phyloP scores from a whole-genome alignment of 2,113 vertebrate species.

The Morone saxatilis region DNA sequence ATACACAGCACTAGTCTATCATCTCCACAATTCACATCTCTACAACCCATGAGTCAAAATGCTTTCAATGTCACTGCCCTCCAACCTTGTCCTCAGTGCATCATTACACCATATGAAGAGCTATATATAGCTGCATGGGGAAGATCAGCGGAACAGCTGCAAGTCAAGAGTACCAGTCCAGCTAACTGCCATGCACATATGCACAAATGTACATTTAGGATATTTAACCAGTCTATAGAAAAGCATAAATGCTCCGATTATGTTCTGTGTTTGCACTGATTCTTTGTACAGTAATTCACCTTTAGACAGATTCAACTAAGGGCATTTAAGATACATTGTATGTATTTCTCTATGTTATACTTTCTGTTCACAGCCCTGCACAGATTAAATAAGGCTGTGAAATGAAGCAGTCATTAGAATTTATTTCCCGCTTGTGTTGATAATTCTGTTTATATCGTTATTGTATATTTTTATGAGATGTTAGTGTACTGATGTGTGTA shows the following conservation, averaged over 20 bases:
- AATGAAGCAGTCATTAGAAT: conserved; percentile 47
- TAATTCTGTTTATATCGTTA: conserved; percentile 44
- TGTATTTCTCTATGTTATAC: neutral
- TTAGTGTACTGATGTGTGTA: conserved; percentile 19
- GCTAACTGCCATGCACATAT: conserved; percentile 36
- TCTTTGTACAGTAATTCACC: neutral
- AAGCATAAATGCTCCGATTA: conserved; percentile 26
- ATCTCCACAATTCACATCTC: conserved; percentile 55
- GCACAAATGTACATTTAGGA: conserved; percentile 34
- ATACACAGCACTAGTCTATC: conserved; percentile 36
- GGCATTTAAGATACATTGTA: neutral
- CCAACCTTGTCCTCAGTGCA: conserved; percentile 66
- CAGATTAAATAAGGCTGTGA: conserved; percentile 29
- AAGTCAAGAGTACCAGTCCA: conserved; percentile 61
- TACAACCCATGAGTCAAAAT: conserved; percentile 61
- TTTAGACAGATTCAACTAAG: too few species aligned
- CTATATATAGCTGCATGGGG: conserved; percentile 77
- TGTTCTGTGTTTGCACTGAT: neutral
- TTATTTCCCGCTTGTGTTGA: conserved; percentile 34
- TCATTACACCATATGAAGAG: conserved; percentile 71
- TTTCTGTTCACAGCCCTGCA: conserved; percentile 3
- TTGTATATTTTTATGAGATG: conserved; percentile 50
- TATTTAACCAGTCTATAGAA: neutral
- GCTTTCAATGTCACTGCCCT: conserved; percentile 68
- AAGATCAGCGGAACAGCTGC: conserved; percentile 71